These are phyloP conservation scores for Lepetodrilus schrolli DNA, from an alignment of 2,888 invertebrate genomes.

Conservation along the genomic window DNA sequence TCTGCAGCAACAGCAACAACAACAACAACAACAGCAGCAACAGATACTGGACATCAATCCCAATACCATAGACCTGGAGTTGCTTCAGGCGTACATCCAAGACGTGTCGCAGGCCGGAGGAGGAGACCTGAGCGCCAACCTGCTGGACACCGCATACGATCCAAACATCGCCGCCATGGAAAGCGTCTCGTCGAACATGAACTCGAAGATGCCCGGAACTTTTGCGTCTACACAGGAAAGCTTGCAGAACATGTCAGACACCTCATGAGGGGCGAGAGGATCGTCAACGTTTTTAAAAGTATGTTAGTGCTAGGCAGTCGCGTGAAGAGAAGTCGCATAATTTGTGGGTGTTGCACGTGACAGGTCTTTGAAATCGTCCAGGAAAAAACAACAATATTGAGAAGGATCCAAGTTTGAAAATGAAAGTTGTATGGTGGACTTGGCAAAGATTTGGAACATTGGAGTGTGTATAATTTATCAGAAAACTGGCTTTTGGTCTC, in stretches of 20 bases:
- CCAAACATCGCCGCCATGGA: slow-evolving; percentile 52
- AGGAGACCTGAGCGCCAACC: slow-evolving; percentile 44
- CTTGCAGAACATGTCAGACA: not conserved
- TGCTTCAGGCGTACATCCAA: slow-evolving; percentile 45
- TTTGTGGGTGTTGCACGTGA: no score
- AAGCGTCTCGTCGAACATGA: slow-evolving; percentile 47
- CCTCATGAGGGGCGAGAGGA: no score
- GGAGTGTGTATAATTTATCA: no score
- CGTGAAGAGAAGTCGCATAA: no score
- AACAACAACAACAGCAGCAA: slow-evolving; percentile 40
- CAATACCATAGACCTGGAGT: slow-evolving; percentile 40
- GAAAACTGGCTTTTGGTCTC: no score
- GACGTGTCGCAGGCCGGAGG: slow-evolving; percentile 43
- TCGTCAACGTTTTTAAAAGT: no score
- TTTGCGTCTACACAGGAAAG: slow-evolving; percentile 10
- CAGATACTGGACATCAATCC: not conserved
- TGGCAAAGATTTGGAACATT: no score
- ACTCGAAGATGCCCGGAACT: slow-evolving; percentile 40
- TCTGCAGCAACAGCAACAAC: slow-evolving; percentile 39
- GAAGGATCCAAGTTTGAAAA: no score
- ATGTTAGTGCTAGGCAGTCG: no score
- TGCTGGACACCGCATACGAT: slow-evolving; percentile 46
- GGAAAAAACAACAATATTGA: no score
- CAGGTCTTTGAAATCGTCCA: no score
- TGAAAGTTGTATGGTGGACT: no score